phyloP scores from a whole-genome alignment of 1,140 invertebrate species.

The Hyphantria cunea region DNA sequence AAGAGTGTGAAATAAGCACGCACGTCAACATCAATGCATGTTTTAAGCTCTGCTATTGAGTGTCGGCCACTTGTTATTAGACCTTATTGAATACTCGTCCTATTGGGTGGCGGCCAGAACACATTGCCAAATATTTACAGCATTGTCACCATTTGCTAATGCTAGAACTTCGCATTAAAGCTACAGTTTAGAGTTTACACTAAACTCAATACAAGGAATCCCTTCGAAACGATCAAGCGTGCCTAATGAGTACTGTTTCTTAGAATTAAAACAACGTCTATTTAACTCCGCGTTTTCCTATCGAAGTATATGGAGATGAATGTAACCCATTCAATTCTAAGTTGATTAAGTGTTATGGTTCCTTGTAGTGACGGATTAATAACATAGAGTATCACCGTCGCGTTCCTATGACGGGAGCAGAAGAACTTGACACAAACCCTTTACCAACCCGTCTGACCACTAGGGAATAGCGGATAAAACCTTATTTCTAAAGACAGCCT shows the following conservation, averaged over 20 bases:
- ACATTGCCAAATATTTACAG: conserved; percentile 66
- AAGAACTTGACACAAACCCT: too few relatives aligned
- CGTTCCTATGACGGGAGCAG: too few relatives aligned
- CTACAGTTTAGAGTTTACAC: conserved; percentile 29
- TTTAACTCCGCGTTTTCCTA: neutral
- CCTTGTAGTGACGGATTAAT: too few relatives aligned
- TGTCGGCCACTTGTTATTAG: conserved; percentile 31
- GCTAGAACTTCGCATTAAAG: conserved; percentile 37
- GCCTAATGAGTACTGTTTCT: conserved; percentile 7
- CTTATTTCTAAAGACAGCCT: too few relatives aligned
- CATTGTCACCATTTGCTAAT: conserved; percentile 49
- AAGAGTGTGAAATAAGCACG: neutral
- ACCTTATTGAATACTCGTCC: conserved; percentile 39
- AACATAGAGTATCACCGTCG: too few relatives aligned
- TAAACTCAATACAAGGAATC: conserved; percentile 26
- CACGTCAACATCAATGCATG: neutral
- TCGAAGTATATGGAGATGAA: conserved; percentile 3
- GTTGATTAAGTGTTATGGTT: neutral
- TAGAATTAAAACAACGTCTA: neutral
- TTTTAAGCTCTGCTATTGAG: conserved; percentile 22
- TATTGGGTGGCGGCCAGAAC: conserved; percentile 57
- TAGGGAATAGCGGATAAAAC: too few relatives aligned
- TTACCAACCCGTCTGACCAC: too few relatives aligned
- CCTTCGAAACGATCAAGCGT: conserved; percentile 3
- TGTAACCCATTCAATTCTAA: neutral